These are phyloP conservation scores for Sitobion miscanthi DNA, from an alignment of 1,140 invertebrate species.

Conservation along the genomic window DNA sequence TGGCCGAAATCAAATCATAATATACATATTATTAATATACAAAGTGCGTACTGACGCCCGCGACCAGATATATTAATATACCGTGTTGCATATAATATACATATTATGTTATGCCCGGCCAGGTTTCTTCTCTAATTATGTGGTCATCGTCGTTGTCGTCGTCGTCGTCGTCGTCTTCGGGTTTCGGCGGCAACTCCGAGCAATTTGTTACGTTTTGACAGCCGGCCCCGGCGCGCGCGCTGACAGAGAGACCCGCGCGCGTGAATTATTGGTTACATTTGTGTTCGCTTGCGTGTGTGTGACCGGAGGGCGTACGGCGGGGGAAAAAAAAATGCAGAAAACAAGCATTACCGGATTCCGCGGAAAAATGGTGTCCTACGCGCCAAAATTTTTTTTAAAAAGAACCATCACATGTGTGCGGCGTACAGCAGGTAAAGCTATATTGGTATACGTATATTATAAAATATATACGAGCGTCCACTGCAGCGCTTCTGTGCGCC, in stretches of 20 bases:
- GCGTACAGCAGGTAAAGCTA: too few species aligned
- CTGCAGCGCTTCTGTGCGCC: neutral
- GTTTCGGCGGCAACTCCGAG: neutral
- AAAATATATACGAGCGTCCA: neutral
- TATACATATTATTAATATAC: neutral
- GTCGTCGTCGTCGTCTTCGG: slow-evolving; percentile 3
- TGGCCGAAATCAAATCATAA: neutral
- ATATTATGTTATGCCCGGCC: neutral
- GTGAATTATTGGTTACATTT: slow-evolving; percentile 52
- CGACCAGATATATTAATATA: neutral
- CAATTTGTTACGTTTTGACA: slow-evolving; percentile 54
- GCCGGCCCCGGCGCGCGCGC: slow-evolving; percentile 14
- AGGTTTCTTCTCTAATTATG: slow-evolving; percentile 36
- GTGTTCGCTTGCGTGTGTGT: neutral
- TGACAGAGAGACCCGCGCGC: neutral
- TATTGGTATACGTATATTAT: neutral
- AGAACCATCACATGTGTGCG: neutral
- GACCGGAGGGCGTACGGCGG: neutral
- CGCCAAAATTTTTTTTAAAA: neutral
- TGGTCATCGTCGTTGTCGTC: slow-evolving; percentile 28
- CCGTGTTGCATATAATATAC: neutral
- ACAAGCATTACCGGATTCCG: slow-evolving; percentile 51
- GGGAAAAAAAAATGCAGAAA: slow-evolving; percentile 9
- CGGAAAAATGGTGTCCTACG: neutral
- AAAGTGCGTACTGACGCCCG: neutral